Conservation (phyloP, 1,140 invertebrate genomes). For the Listronotus bonariensis region DNA sequence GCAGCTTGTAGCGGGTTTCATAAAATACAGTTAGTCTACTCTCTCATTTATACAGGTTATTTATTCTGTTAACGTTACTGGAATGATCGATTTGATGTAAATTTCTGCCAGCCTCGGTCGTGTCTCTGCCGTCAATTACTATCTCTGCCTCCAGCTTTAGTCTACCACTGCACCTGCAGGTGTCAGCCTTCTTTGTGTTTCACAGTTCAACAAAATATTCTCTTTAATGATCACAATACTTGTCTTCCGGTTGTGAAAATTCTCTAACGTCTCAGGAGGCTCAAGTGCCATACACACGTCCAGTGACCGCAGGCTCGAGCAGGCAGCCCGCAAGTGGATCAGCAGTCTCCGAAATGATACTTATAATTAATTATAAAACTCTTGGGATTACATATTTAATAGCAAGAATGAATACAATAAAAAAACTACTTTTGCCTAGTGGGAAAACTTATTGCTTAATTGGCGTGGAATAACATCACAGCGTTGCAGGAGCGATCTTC, state of each 20-base stretch:
- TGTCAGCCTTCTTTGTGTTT: too few relatives aligned
- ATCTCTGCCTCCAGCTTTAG: constrained; percentile 92
- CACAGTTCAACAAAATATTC: too few relatives aligned
- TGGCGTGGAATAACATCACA: constrained; percentile 87
- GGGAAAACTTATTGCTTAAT: constrained; percentile 56
- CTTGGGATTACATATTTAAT: too few relatives aligned
- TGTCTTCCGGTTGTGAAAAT: constrained; percentile 54
- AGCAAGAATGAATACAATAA: background rate
- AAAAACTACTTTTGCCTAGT: background rate
- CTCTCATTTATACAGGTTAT: too few relatives aligned
- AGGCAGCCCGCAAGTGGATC: constrained; percentile 83
- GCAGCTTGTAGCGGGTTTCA: too few relatives aligned
- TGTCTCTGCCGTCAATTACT: constrained; percentile 92
- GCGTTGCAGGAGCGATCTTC: constrained; percentile 92
- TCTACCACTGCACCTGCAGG: constrained; percentile 86
- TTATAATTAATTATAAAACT: too few relatives aligned
- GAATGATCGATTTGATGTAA: constrained; percentile 97
- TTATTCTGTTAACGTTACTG: constrained; percentile 59
- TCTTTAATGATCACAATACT: background rate
- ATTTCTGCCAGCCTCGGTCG: constrained; percentile 93
- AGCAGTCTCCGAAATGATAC: constrained; percentile 61
- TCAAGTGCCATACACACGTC: constrained; percentile 85
- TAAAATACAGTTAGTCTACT: too few relatives aligned
- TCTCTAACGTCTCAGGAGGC: constrained; percentile 60
- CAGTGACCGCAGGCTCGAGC: constrained; percentile 91